phyloP scores from a whole-genome alignment of 2,888 invertebrate genomes.

The Dioctria rufipes region DNA sequence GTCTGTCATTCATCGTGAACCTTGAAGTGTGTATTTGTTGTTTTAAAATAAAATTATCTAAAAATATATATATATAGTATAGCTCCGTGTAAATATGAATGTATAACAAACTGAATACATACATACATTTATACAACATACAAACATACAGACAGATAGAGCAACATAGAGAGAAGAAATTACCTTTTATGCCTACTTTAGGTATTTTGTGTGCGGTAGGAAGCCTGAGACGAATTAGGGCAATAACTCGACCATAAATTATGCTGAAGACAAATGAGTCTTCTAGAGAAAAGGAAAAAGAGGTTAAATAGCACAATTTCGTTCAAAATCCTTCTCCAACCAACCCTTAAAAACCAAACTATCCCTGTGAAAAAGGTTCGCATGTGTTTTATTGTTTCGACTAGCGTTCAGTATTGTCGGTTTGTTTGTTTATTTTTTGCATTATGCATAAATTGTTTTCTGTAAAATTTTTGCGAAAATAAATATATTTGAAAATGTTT shows the following conservation, averaged over 20 bases:
- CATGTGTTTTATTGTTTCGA: background rate
- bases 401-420: slow-evolving; percentile 2
- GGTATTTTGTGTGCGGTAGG: too few relatives aligned
- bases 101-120: too few relatives aligned
- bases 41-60: too few relatives aligned
- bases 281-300: background rate
- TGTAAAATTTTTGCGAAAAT: slow-evolving; percentile 23
- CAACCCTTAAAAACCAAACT: background rate
- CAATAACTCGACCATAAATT: slow-evolving; percentile 44
- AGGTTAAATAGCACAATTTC: background rate
- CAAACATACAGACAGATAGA: background rate
- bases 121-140: too few relatives aligned
- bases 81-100: too few relatives aligned
- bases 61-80: too few relatives aligned
- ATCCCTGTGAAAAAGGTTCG: slow-evolving; percentile 7
- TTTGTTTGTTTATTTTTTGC: slow-evolving; percentile 18
- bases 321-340: background rate
- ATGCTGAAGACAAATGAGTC: slow-evolving; percentile 31
- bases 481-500: too few relatives aligned
- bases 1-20: background rate
- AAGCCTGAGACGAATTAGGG: slow-evolving; percentile 40
- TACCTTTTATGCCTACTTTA: too few relatives aligned
- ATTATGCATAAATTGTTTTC: background rate
- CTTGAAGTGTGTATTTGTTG: background rate
- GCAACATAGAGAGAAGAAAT: too few relatives aligned